phyloP scores from a whole-genome alignment of 2,888 invertebrate genomes.

The Parasteatoda lunata region DNA sequence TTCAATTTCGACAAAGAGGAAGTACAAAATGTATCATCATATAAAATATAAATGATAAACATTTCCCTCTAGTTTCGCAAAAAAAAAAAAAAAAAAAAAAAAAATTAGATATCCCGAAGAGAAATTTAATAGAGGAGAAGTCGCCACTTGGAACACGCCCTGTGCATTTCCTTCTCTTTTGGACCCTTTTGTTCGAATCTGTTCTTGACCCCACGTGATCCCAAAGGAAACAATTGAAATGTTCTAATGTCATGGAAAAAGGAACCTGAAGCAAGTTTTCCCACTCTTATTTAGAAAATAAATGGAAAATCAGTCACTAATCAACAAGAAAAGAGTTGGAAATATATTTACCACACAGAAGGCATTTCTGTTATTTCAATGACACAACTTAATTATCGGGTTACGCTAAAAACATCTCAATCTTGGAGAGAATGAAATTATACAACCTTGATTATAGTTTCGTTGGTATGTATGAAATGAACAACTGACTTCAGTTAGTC shows the following conservation, averaged over 20 bases:
- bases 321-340: not conserved
- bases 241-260: not conserved
- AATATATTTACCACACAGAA: not conserved
- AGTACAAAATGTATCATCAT: not conserved
- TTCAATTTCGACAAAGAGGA: not conserved
- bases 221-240: constrained; percentile 21
- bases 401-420: not conserved
- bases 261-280: not conserved
- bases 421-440: not conserved
- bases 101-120: constrained; percentile 9
- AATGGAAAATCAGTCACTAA: not conserved
- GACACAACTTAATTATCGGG: not conserved
- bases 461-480: no score
- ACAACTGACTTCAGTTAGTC: no score
- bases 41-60: not conserved
- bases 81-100: constrained; percentile 23
- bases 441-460: not conserved
- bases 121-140: constrained; percentile 18
- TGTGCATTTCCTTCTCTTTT: not conserved
- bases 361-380: not conserved
- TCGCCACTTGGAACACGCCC: constrained; percentile 6
- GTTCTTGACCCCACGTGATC: constrained; percentile 53
- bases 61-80: not conserved
- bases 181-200: not conserved
- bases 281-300: not conserved